Percentiles rank a stretch among this genome's conserved stretches.
Evolutionary conservation across 2,797 vertebrate genomes (phyloP).

Genomic region (Antennarius maculatus): DNA sequence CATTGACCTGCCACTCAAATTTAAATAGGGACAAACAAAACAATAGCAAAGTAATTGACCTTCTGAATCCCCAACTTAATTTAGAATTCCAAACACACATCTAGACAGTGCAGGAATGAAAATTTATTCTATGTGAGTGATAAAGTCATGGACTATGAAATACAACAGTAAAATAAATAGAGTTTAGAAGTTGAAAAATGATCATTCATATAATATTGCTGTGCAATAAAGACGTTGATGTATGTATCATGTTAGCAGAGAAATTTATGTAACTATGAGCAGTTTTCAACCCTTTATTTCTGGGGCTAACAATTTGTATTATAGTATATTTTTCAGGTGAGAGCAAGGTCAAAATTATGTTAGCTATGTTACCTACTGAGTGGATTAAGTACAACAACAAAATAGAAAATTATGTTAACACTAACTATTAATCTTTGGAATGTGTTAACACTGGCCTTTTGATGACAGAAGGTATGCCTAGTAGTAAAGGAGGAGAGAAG

Average conservation of each 20-base stretch:
- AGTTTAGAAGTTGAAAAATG: neutral
- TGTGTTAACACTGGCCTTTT: too few relatives aligned
- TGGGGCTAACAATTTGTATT: too few relatives aligned
- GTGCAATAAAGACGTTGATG: slow-evolving; percentile 6
- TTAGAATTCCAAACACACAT: slow-evolving; percentile 25
- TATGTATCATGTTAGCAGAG: slow-evolving; percentile 5
- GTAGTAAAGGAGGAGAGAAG: too few relatives aligned
- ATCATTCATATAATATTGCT: slow-evolving; percentile 8
- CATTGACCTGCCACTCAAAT: slow-evolving; percentile 36
- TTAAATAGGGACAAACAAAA: slow-evolving; percentile 47
- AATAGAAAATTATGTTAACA: too few relatives aligned
- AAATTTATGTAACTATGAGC: neutral
- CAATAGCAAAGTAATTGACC: slow-evolving; percentile 41
- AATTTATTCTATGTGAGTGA: slow-evolving; percentile 34
- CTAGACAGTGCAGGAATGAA: slow-evolving; percentile 1
- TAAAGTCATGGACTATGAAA: slow-evolving; percentile 35
- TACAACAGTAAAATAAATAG: slow-evolving; percentile 4
- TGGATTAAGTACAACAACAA: too few relatives aligned
- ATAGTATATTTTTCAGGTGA: too few relatives aligned
- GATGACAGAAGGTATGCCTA: too few relatives aligned
- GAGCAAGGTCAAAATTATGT: too few relatives aligned
- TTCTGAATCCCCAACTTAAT: slow-evolving; percentile 46
- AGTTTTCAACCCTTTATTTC: too few relatives aligned
- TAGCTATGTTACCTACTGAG: too few relatives aligned
- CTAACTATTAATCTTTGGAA: too few relatives aligned